These are phyloP conservation scores for Loriculus beryllinus DNA, from an alignment of 2,797 vertebrate genomes.

Conservation along the genomic window DNA sequence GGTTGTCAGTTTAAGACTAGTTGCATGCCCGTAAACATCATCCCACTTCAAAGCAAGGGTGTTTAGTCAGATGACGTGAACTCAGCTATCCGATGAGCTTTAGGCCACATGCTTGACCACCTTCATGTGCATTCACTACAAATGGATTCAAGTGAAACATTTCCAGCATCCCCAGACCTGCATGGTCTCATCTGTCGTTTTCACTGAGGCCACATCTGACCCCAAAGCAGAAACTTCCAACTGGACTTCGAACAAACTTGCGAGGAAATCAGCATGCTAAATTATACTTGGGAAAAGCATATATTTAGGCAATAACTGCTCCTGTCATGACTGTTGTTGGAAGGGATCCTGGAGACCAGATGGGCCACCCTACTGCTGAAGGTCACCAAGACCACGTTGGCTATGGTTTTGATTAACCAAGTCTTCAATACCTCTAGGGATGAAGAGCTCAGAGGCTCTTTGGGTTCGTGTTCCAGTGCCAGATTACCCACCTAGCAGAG, in stretches of 20 bases:
- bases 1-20: not conserved
- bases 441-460: not conserved
- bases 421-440: not conserved
- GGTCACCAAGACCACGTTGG: not conserved
- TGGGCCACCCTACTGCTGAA: not conserved
- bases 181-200: not conserved
- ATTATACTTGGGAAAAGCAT: not conserved
- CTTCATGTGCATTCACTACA: not conserved
- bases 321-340: not conserved
- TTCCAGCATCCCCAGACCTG: not conserved
- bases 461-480: not conserved
- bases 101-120: not conserved
- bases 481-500: not conserved
- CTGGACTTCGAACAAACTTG: not conserved
- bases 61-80: not conserved
- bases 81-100: not conserved
- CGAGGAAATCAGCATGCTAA: not conserved
- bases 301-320: not conserved
- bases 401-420: not conserved
- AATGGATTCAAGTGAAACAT: not conserved
- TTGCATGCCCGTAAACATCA: not conserved
- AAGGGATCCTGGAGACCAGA: not conserved
- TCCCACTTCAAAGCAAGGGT: not conserved
- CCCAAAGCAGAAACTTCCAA: not conserved
- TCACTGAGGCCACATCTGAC: not conserved